Percentiles rank a stretch among this genome's conserved stretches.
These are phyloP conservation scores for Sylvia borin DNA, from an alignment of 2,797 vertebrate species.

Conservation along the genomic window DNA sequence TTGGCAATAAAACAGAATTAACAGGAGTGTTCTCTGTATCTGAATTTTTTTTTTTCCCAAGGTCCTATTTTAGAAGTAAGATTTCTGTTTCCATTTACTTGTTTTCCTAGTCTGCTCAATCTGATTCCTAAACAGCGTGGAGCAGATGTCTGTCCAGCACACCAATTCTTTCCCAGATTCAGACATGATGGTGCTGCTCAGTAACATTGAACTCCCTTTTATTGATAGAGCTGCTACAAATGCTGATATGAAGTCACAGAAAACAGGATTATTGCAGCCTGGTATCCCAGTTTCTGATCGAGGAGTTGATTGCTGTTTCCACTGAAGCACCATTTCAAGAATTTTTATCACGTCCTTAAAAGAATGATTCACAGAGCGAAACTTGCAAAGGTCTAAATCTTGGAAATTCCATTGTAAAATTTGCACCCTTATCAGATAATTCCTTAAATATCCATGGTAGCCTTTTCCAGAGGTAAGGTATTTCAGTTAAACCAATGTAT, in stretches of 20 bases:
- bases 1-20: background rate
- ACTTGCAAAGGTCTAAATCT: background rate
- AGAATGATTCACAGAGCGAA: background rate
- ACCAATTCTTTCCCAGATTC: background rate
- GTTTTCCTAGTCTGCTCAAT: background rate
- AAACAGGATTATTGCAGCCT: background rate
- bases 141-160: background rate
- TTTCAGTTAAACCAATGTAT: background rate
- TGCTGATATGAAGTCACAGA: background rate
- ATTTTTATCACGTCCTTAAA: background rate
- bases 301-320: background rate
- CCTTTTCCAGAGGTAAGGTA: background rate
- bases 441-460: background rate
- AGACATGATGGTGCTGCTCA: background rate
- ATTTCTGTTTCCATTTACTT: background rate
- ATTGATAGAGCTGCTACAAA: background rate
- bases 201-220: background rate
- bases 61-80: background rate
- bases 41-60: background rate
- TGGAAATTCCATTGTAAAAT: background rate
- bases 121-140: background rate
- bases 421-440: background rate
- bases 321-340: background rate
- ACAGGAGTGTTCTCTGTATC: background rate
- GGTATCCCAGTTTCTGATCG: accelerated